Conservation (phyloP, 2,888 invertebrate species). For the Callimorpha dominula region DNA sequence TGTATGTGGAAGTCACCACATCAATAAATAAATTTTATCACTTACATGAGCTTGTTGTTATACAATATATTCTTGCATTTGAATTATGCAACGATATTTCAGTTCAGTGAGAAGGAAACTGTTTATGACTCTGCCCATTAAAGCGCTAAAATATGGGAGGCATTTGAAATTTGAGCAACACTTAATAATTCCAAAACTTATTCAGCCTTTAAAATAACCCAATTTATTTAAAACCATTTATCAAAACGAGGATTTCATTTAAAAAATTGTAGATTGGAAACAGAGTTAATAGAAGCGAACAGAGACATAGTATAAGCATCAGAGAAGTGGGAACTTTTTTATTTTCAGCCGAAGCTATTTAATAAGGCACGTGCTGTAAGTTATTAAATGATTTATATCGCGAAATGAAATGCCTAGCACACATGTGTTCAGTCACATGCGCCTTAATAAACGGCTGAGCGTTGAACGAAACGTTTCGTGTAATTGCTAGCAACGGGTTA, state of each 20-base stretch:
- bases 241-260: constrained; percentile 35
- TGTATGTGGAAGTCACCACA: too few species aligned
- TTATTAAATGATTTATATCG: constrained; percentile 73
- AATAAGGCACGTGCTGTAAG: constrained; percentile 69
- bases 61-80: constrained; percentile 14
- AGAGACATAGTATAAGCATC: constrained; percentile 56
- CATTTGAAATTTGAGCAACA: constrained; percentile 14
- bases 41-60: background rate
- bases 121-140: constrained; percentile 13
- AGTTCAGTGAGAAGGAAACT: constrained; percentile 19
- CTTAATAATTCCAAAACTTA: constrained; percentile 13
- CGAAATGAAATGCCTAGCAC: constrained; percentile 68
- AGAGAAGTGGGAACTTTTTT: constrained; percentile 38
- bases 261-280: constrained; percentile 48
- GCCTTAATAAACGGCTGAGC: constrained; percentile 70
- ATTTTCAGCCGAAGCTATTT: constrained; percentile 67
- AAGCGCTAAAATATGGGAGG: constrained; percentile 6
- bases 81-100: constrained; percentile 19
- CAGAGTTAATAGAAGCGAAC: constrained; percentile 26
- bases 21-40: constrained; percentile 19
- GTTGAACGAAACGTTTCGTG: constrained; percentile 57
- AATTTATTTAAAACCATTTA: constrained; percentile 18
- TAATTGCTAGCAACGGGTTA: constrained; percentile 57
- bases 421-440: constrained; percentile 60
- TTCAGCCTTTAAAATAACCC: constrained; percentile 14